Conservation (phyloP, 2,797 vertebrate genomes). For the Onychomys torridus region DNA sequence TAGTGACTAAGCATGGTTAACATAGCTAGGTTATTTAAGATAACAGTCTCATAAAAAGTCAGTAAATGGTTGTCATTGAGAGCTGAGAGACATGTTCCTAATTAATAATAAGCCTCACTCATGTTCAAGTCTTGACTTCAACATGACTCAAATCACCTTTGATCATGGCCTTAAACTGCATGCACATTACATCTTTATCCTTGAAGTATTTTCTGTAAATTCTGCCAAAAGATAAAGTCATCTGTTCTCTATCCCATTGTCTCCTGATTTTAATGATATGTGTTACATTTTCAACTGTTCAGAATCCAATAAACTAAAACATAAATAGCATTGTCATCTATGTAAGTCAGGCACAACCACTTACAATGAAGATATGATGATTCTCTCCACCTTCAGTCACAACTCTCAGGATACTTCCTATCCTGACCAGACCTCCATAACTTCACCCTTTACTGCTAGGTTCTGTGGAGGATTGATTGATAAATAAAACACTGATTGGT, state of each 20-base stretch:
- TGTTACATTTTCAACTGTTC: slow-evolving; percentile 25
- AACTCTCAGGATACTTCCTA: background rate
- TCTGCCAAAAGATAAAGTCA: background rate
- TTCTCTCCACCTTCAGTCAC: background rate
- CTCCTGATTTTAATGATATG: slow-evolving; percentile 49
- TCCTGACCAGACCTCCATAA: background rate
- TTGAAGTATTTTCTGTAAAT: background rate
- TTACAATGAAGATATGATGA: background rate
- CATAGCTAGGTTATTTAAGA: background rate
- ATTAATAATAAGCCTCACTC: too few relatives aligned
- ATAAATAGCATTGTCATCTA: background rate
- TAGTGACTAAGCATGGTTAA: background rate
- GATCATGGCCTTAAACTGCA: background rate
- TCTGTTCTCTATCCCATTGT: background rate
- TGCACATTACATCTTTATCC: background rate
- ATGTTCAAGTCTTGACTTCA: background rate
- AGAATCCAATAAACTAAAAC: background rate
- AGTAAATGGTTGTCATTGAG: background rate
- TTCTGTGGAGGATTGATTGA: too few relatives aligned
- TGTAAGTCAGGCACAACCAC: background rate
- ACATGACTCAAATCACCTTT: background rate
- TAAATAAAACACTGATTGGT: too few relatives aligned
- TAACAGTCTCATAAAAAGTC: background rate
- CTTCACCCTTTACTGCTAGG: background rate
- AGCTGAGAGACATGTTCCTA: background rate